Evolutionary conservation across 2,113 vertebrate species (phyloP).

Genomic region (Shinisaurus crocodilurus): DNA sequence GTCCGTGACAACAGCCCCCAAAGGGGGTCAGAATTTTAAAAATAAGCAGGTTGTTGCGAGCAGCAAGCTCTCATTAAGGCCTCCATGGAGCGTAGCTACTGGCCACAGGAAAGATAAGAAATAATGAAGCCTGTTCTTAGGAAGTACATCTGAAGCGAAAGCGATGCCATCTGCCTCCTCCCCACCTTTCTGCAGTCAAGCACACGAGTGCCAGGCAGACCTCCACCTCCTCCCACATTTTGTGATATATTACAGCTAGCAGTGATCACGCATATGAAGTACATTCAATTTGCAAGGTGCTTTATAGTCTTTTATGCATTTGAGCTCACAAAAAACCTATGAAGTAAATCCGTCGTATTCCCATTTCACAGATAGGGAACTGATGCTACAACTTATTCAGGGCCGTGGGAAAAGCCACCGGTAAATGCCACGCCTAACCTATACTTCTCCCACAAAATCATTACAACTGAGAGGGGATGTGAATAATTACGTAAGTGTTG

Average conservation of each 20-base stretch:
- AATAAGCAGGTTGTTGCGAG: not conserved
- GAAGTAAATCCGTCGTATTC: not conserved
- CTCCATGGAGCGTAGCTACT: not conserved
- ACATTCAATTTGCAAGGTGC: not conserved
- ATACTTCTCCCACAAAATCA: not conserved
- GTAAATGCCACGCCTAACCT: not conserved
- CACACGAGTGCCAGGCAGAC: not conserved
- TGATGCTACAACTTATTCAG: not conserved
- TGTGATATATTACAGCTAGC: not conserved
- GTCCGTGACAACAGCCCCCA: not conserved
- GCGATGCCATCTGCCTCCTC: not conserved
- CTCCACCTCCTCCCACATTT: not conserved
- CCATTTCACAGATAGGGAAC: constrained; percentile 1
- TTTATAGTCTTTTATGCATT: not conserved
- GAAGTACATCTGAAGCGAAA: not conserved
- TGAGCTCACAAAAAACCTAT: not conserved
- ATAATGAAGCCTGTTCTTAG: not conserved
- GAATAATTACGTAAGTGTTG: not conserved
- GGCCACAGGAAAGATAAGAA: not conserved
- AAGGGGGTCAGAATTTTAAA: not conserved
- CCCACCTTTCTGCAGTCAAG: not conserved
- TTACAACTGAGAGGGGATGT: not conserved
- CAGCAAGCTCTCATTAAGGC: not conserved
- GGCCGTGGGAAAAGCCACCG: not conserved
- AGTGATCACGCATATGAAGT: not conserved